A percentile compares a stretch with the other conserved stretches of the same genome.
Conservation (phyloP, 2,113 vertebrate species). For the Melanerpes aurifrons region DNA sequence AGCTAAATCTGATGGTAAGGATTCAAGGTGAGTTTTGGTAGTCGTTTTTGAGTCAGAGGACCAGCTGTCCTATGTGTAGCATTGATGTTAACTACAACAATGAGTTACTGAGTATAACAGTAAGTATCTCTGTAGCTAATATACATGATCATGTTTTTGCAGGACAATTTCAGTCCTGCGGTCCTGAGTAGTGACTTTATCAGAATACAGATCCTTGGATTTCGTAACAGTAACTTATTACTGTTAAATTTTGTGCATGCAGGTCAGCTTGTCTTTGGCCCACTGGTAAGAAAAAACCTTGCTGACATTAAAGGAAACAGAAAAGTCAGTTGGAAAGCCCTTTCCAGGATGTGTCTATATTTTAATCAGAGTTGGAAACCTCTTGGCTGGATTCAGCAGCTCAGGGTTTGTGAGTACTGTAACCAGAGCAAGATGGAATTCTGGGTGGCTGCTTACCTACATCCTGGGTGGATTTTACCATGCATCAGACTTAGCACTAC, state of each 20-base stretch:
- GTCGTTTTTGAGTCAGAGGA: neutral
- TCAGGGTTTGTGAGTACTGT: neutral
- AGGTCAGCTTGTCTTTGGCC: neutral
- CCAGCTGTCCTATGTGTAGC: neutral
- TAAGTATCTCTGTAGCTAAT: neutral
- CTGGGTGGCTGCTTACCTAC: neutral
- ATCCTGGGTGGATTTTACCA: conserved; percentile 34
- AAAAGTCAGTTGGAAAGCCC: neutral
- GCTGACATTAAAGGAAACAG: neutral
- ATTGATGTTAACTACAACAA: neutral
- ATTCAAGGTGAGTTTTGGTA: neutral
- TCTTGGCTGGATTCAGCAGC: neutral
- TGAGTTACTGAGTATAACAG: neutral
- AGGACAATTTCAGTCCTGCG: neutral
- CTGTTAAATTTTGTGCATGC: neutral
- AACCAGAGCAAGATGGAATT: neutral
- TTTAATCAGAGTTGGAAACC: neutral
- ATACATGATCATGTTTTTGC: neutral
- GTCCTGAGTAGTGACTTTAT: neutral
- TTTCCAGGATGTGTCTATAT: neutral
- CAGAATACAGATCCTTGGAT: neutral
- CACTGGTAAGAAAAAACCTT: neutral
- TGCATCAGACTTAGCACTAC: neutral
- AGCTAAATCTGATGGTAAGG: neutral
- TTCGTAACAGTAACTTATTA: neutral